Percentiles rank a stretch among this genome's conserved stretches.
phyloP scores from a whole-genome alignment of 2,888 invertebrate genomes.

The Lasioglossum malachurum region DNA sequence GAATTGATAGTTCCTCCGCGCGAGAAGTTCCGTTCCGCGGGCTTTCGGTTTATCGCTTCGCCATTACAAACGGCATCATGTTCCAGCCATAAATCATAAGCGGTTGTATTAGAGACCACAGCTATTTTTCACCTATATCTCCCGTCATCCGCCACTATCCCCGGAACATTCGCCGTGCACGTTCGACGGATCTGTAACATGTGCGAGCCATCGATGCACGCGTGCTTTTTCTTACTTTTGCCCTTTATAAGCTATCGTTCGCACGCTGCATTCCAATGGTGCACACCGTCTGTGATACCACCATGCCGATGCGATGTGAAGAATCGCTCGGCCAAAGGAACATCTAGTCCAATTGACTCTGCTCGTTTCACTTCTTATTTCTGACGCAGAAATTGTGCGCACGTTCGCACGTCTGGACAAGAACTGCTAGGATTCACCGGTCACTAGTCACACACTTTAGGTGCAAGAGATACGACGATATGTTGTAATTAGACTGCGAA shows the following conservation, averaged over 20 bases:
- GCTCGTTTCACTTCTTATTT: neutral
- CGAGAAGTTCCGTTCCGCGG: conserved; percentile 44
- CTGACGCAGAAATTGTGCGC: neutral
- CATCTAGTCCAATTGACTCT: neutral
- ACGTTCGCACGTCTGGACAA: neutral
- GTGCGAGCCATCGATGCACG: conserved; percentile 41
- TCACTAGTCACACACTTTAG: neutral
- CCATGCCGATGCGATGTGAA: neutral
- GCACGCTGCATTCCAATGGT: conserved; percentile 1
- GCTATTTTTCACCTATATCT: conserved; percentile 58
- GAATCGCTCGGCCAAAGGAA: neutral
- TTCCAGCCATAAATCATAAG: conserved; percentile 51
- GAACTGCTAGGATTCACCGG: neutral
- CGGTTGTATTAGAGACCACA: conserved; percentile 35
- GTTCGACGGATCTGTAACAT: conserved; percentile 47
- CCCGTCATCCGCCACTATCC: conserved; percentile 32
- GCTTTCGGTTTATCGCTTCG: conserved; percentile 58
- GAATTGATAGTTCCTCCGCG: conserved; percentile 49
- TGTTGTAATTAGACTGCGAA: neutral
- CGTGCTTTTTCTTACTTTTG: conserved; percentile 24
- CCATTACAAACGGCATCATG: conserved; percentile 60
- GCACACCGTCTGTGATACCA: neutral
- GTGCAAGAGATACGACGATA: neutral
- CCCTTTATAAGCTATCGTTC: conserved; percentile 12
- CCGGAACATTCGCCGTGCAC: conserved; percentile 38